A percentile compares a stretch with the other conserved stretches of the same genome.
Conservation (phyloP, 1,140 invertebrate species). For the Aricia agestis region DNA sequence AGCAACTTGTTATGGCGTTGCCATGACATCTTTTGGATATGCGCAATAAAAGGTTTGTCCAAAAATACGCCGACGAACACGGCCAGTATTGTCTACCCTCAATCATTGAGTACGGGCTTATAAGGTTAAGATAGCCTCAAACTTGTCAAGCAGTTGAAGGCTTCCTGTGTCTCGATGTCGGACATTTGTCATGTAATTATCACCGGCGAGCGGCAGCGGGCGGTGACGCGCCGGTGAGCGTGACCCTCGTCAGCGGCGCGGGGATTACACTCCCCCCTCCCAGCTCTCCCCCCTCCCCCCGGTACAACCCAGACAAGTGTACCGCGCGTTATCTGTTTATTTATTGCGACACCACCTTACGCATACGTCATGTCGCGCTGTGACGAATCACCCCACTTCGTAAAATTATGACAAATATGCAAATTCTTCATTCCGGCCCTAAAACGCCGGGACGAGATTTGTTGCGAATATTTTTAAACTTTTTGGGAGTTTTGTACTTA, state of each 20-base stretch:
- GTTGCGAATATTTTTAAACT: background rate
- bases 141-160: background rate
- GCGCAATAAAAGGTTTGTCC: no score
- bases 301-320: background rate
- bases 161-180: background rate
- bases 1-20: no score
- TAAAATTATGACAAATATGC: constrained; percentile 3
- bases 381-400: background rate
- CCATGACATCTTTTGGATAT: no score
- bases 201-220: no score
- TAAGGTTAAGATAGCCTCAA: background rate
- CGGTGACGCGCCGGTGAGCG: background rate
- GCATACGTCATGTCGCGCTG: background rate
- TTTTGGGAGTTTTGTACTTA: background rate
- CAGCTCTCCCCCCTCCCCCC: no score
- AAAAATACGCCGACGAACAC: no score
- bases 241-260: background rate
- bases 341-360: background rate
- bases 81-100: no score
- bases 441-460: background rate
- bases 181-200: background rate
- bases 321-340: constrained; percentile 2
- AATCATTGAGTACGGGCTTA: no score
- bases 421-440: background rate
- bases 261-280: background rate